phyloP scores from a whole-genome alignment of 2,113 vertebrate genomes.

The Regulus satrapa region DNA sequence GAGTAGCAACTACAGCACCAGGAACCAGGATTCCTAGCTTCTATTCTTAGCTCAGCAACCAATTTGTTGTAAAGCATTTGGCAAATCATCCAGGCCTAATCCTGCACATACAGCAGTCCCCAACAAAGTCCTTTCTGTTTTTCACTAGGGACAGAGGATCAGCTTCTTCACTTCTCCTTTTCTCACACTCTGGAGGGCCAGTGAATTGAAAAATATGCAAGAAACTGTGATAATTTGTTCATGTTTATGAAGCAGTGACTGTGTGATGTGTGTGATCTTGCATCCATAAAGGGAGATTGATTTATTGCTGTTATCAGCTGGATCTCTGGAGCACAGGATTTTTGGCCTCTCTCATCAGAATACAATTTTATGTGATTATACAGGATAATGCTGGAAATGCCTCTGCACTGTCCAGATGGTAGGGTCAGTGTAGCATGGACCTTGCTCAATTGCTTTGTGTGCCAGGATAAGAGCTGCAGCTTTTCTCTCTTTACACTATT shows the following conservation, averaged over 20 bases:
- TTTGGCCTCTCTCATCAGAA: slow-evolving; percentile 19
- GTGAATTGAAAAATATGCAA: neutral
- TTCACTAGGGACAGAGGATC: neutral
- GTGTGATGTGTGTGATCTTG: neutral
- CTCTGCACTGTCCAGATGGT: slow-evolving; percentile 48
- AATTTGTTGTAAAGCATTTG: neutral
- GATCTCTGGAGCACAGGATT: neutral
- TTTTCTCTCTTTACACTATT: neutral
- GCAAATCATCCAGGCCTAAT: neutral
- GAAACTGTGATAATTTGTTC: neutral
- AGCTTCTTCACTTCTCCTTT: neutral
- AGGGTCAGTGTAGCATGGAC: neutral
- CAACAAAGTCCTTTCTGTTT: neutral
- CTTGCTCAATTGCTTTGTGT: neutral
- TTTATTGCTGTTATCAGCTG: neutral
- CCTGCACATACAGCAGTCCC: neutral
- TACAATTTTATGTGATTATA: slow-evolving; percentile 3
- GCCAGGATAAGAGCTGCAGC: neutral
- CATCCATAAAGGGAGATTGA: neutral
- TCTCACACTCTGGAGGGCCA: fast-evolving
- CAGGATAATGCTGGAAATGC: slow-evolving; percentile 43
- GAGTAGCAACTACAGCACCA: fast-evolving
- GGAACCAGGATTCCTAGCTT: neutral
- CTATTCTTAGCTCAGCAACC: neutral
- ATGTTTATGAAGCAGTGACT: neutral